Evolutionary conservation across 2,113 vertebrate genomes (phyloP).

Genomic region (Esox niger): DNA sequence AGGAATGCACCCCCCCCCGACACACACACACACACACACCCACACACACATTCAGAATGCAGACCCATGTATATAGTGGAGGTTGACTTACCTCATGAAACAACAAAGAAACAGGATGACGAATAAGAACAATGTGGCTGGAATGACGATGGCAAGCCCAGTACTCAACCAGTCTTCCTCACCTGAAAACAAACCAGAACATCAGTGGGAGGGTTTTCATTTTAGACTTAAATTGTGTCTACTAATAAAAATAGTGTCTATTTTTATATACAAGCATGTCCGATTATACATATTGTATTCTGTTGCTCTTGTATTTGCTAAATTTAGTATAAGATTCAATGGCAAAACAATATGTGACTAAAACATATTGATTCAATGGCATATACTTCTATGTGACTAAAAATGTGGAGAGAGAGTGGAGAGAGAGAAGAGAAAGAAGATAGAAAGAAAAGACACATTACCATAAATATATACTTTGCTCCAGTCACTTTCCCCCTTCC

Average conservation of each 20-base stretch:
- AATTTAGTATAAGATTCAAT: not conserved
- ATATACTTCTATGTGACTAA: not conserved
- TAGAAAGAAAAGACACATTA: no score
- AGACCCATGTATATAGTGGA: slow-evolving; percentile 10
- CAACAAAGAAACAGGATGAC: slow-evolving; percentile 59
- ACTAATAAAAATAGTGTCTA: no score
- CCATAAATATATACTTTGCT: slow-evolving; percentile 28
- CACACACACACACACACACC: not conserved
- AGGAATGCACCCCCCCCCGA: not conserved
- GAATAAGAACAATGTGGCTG: slow-evolving; percentile 46
- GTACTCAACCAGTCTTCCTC: not conserved
- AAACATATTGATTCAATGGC: no score
- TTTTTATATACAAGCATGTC: no score
- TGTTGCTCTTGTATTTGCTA: no score
- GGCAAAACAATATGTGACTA: not conserved
- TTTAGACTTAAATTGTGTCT: no score
- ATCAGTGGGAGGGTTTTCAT: no score
- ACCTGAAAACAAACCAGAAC: slow-evolving; percentile 35
- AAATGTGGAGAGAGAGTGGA: not conserved
- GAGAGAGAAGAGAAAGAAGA: not conserved
- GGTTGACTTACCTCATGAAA: slow-evolving; percentile 52
- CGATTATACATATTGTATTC: no score
- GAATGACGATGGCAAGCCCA: slow-evolving; percentile 41
- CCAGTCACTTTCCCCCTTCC: fast-evolving
- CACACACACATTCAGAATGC: not conserved